A percentile compares a stretch with the other conserved stretches of the same genome.
Evolutionary conservation across 1,140 invertebrate species (phyloP).

Genomic region (Caenorhabditis inopinata): DNA sequence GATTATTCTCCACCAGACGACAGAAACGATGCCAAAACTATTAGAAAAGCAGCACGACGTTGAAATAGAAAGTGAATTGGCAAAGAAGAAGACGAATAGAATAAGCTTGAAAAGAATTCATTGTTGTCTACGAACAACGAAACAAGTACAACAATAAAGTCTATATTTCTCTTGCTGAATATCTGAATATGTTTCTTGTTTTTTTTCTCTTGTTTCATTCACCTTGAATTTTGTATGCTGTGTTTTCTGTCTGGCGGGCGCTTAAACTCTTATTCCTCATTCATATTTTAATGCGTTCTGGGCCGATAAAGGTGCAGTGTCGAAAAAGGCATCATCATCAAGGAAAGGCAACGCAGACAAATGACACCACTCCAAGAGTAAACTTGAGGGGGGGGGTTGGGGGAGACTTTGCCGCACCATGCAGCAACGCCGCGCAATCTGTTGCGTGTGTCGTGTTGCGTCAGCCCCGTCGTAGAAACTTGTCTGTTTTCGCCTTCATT

Average conservation of each 20-base stretch:
- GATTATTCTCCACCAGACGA: too few relatives aligned
- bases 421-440: not conserved
- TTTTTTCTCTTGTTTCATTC: not conserved
- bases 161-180: not conserved
- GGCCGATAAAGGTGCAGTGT: not conserved
- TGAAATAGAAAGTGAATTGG: conserved; percentile 10
- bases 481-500: not conserved
- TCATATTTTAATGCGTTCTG: not conserved
- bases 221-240: too few relatives aligned
- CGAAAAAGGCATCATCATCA: not conserved
- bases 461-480: conserved; percentile 20
- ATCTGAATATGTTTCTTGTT: not conserved
- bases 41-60: not conserved
- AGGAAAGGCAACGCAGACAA: not conserved
- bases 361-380: conserved; percentile 19
- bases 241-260: not conserved
- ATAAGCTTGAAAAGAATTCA: not conserved
- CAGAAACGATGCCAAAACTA: not conserved
- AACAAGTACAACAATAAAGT: conserved; percentile 24
- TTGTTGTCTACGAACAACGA: not conserved
- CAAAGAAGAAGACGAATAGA: not conserved
- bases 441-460: conserved; percentile 33
- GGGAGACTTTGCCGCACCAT: not conserved
- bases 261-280: not conserved
- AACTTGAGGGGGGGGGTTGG: too few relatives aligned